phyloP scores from a whole-genome alignment of 2,113 vertebrate species.

The Eolophus roseicapilla region DNA sequence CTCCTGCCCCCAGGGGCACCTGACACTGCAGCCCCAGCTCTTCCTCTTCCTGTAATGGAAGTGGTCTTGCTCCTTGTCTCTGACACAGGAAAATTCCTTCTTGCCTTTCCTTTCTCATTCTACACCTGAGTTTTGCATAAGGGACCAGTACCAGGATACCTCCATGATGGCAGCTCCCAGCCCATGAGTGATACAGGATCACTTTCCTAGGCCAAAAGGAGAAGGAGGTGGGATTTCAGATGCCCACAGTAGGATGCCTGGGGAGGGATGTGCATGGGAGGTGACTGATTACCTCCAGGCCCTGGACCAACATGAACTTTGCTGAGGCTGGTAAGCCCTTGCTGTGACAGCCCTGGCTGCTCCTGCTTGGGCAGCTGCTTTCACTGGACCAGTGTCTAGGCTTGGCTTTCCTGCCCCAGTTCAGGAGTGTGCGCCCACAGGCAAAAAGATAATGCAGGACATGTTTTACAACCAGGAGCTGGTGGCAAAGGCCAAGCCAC shows the following conservation, averaged over 20 bases:
- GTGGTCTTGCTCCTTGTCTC: not conserved
- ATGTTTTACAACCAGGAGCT: not conserved
- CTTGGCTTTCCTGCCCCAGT: not conserved
- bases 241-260: too few species aligned
- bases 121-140: not conserved
- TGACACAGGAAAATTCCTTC: not conserved
- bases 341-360: fast-evolving
- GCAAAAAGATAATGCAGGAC: not conserved
- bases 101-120: not conserved
- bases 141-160: not conserved
- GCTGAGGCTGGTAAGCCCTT: not conserved
- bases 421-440: not conserved
- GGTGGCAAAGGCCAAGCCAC: not conserved
- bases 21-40: not conserved
- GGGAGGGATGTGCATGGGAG: not conserved
- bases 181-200: fast-evolving
- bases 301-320: not conserved
- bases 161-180: not conserved
- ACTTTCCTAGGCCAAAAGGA: not conserved
- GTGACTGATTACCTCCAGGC: not conserved
- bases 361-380: not conserved
- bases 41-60: not conserved
- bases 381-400: fast-evolving
- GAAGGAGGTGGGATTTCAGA: not conserved
- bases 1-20: not conserved